Percentiles rank a stretch among this genome's conserved stretches.
Evolutionary conservation across 2,888 invertebrate species (phyloP).

Genomic region (Limnephilus rhombicus): DNA sequence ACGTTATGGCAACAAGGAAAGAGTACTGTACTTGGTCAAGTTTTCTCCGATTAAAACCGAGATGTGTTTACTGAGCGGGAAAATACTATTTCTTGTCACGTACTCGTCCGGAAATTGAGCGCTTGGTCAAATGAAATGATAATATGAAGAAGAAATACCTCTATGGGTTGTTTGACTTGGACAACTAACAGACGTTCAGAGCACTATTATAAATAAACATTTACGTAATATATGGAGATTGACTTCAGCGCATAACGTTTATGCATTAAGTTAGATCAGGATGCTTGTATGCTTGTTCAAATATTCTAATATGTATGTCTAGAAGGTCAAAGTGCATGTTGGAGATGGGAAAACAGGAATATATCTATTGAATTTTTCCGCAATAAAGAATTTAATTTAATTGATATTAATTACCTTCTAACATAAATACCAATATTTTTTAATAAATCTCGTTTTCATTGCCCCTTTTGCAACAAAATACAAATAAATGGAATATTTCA

Average conservation of each 20-base stretch:
- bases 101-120: not conserved
- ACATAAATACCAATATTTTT: no score
- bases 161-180: not conserved
- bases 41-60: not conserved
- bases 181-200: not conserved
- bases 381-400: no score
- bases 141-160: not conserved
- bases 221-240: not conserved
- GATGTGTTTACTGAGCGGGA: not conserved
- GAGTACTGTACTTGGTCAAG: not conserved
- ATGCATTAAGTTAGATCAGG: not conserved
- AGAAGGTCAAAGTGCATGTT: not conserved
- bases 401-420: no score
- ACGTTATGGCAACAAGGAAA: not conserved
- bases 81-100: not conserved
- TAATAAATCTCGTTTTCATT: no score
- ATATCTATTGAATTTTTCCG: no score
- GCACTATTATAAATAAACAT: not conserved
- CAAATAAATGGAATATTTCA: no score
- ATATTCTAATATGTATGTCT: not conserved
- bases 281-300: not conserved
- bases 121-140: constrained; percentile 5
- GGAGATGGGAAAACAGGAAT: no score
- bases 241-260: not conserved
- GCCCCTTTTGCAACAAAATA: no score